phyloP scores from a whole-genome alignment of 2,113 vertebrate genomes.

The Sinocyclocheilus anophthalmus region DNA sequence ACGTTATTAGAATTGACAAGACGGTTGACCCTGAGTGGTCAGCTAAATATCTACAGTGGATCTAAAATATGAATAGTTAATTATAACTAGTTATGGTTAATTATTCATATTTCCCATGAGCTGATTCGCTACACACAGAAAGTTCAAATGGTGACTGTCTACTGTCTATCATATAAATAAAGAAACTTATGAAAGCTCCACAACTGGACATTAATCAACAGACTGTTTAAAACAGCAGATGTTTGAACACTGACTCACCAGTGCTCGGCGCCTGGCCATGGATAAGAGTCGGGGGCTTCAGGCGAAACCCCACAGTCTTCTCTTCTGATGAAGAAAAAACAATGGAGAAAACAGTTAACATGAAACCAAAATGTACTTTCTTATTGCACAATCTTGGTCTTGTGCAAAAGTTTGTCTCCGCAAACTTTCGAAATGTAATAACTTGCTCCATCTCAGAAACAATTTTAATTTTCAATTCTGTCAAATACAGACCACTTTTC shows the following conservation, averaged over 20 bases:
- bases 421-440: no score
- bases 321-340: conserved; percentile 74
- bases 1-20: no score
- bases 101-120: no score
- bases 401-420: not conserved
- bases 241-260: conserved; percentile 69
- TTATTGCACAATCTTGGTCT: not conserved
- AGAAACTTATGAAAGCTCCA: conserved; percentile 3
- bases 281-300: conserved; percentile 85
- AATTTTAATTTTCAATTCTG: not conserved
- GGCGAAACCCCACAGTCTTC: conserved; percentile 83
- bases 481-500: not conserved
- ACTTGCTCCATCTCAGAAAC: not conserved
- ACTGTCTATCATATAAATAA: not conserved
- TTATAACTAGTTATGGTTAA: no score
- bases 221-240: not conserved
- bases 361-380: not conserved
- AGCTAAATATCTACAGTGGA: no score
- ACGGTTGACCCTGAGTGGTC: no score
- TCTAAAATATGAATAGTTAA: no score
- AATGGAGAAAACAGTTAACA: not conserved
- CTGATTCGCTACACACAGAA: no score
- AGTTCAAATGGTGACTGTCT: not conserved
- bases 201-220: not conserved
- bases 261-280: conserved; percentile 88